Base-by-base conservation (phyloP, 2,888 invertebrate genomes). In the Ennomos quercinarius region DNA sequence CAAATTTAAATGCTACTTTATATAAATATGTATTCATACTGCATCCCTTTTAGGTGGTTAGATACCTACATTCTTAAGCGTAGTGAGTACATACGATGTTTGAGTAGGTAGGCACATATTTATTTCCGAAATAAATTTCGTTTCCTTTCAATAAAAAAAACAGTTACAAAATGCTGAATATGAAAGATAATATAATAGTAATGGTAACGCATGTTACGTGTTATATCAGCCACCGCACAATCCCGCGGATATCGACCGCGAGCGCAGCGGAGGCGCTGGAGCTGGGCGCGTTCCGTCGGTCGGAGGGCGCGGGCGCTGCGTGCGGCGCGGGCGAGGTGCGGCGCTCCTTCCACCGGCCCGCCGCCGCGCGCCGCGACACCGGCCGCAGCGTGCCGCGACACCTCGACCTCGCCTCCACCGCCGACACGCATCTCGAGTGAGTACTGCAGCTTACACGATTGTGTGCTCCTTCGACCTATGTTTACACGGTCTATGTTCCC, bases 381-480 rank as follows among this genome's bases (percentile, higher is more conserved):
- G 77, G 83, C 71, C 73, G 94, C 87, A 85, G 83, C 72, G 85
- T 90, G 86, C 93, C 94, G 41, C 88, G 94, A 35, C 94, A 94
- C 71, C 93, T 94, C 12, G 91, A 94, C 76, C 78, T 87, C 40
- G 86, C 88, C 10, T 74, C 83, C 27, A 71, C 74, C 55, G 68
- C 71, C 35, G 71, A 72, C 61, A 56, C 66, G 56, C 68, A 37
- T 13, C 44, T 54, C 57, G 49, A 50, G 51, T 54, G 10, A 56
- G 55, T 27, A 27, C 27, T 17, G 11, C n/a, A 10, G 17, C 10
- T 48, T 6, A 27, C 6, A 17, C 17, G 8, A 10, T 27, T 43
- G 8, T 43, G 8, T 43, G 27, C 27, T 41, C 37, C 17, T 42
- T 43, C 17, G 47, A 38, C 10, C 47, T 17, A 10, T 17, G 17